Percentiles rank a stretch among this genome's conserved stretches.
Conservation (phyloP, 2,113 vertebrate species). For the Echinops telfairi region DNA sequence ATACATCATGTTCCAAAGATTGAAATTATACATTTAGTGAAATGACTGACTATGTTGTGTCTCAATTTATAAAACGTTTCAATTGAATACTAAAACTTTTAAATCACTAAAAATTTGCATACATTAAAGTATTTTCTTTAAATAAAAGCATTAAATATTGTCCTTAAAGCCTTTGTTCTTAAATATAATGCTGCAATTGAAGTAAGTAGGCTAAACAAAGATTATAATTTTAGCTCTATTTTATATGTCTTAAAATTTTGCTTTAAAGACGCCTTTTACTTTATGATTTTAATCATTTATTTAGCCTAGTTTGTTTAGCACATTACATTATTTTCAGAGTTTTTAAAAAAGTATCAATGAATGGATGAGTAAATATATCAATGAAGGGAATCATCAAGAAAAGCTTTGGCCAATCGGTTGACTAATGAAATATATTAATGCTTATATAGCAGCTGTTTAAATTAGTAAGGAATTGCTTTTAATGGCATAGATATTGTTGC, state of each 20-base stretch:
- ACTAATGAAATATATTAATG: conserved; percentile 24
- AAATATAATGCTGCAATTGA: conserved; percentile 77
- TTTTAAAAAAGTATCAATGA: conserved; percentile 48
- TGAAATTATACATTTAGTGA: conserved; percentile 87
- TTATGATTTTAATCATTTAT: conserved; percentile 45
- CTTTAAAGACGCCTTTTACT: conserved; percentile 47
- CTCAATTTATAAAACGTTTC: conserved; percentile 85
- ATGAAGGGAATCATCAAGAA: conserved; percentile 47
- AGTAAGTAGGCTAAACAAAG: conserved; percentile 70
- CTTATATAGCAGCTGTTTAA: conserved; percentile 15
- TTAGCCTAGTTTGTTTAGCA: conserved; percentile 21
- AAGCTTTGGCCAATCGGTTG: conserved; percentile 8
- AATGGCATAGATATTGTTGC: neutral
- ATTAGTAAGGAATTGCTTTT: conserved; percentile 6
- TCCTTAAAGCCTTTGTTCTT: conserved; percentile 74
- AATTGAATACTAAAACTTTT: conserved; percentile 84
- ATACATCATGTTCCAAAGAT: conserved; percentile 85
- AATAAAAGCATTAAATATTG: conserved; percentile 74
- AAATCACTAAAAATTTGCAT: conserved; percentile 86
- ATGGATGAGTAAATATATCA: conserved; percentile 35
- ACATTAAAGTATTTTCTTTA: conserved; percentile 83
- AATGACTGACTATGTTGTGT: conserved; percentile 83
- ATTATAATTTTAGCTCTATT: conserved; percentile 46
- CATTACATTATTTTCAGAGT: conserved; percentile 46
- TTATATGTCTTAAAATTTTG: neutral